Conservation (phyloP, 1,140 invertebrate genomes). For the Trachymyrmex septentrionalis region DNA sequence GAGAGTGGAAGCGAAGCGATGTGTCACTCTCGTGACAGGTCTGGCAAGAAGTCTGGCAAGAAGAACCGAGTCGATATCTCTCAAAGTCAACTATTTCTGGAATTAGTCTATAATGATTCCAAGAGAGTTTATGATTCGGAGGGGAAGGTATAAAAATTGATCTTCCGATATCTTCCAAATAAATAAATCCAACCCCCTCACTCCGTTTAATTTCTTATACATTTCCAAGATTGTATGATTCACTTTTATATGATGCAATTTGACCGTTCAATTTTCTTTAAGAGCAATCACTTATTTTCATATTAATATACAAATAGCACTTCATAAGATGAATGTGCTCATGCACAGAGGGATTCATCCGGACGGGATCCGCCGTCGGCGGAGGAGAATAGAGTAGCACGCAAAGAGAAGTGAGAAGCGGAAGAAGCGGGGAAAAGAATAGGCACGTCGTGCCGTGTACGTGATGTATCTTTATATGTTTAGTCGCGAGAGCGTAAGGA, state of each 20-base stretch:
- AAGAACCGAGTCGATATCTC: conserved; percentile 4
- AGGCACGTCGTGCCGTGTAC: conserved; percentile 64
- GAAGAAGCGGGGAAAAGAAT: conserved; percentile 63
- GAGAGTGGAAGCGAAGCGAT: conserved; percentile 63
- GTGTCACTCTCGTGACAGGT: conserved; percentile 34
- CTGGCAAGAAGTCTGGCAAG: conserved; percentile 21
- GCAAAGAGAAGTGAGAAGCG: conserved; percentile 47
- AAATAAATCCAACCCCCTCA: neutral
- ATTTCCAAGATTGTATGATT: neutral
- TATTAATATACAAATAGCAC: conserved; percentile 24
- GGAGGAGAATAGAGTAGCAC: conserved; percentile 34
- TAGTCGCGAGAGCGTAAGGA: conserved; percentile 36
- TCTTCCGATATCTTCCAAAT: neutral
- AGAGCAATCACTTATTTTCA: neutral
- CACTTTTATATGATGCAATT: conserved; percentile 22
- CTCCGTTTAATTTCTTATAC: neutral
- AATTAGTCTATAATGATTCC: conserved; percentile 17
- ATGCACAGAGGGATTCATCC: conserved; percentile 2
- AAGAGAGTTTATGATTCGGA: neutral
- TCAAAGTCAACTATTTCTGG: conserved; percentile 19
- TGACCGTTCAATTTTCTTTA: conserved; percentile 27
- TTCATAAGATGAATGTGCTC: conserved; percentile 28
- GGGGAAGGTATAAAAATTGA: neutral
- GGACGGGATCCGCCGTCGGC: neutral
- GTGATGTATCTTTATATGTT: conserved; percentile 54